Conservation (phyloP, 2,797 vertebrate species). For the Lagocephalus sceleratus region DNA sequence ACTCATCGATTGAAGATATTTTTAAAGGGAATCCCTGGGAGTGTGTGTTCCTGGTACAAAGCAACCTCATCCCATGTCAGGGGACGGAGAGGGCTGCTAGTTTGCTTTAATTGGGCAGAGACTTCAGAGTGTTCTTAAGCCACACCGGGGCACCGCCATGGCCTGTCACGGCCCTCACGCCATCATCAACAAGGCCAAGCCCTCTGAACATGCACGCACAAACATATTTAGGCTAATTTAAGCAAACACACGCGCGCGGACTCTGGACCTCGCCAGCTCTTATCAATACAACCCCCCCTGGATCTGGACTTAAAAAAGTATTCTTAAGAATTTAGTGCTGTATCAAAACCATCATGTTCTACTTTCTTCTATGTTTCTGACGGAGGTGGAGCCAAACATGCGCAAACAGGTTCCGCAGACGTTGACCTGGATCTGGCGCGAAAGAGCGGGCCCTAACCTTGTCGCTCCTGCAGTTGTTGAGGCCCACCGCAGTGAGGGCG, state of each 20-base stretch:
- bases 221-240: slow-evolving; percentile 50
- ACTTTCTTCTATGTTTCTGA: slow-evolving; percentile 61
- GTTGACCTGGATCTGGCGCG: slow-evolving; percentile 17
- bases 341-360: slow-evolving; percentile 52
- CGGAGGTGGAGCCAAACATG: slow-evolving; percentile 20
- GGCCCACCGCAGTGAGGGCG: slow-evolving; percentile 86
- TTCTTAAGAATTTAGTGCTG: slow-evolving; percentile 58
- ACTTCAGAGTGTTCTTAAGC: slow-evolving; percentile 77
- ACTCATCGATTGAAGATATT: slow-evolving; percentile 88
- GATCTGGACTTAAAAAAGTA: slow-evolving; percentile 64
- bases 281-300: slow-evolving; percentile 70
- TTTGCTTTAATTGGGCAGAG: slow-evolving; percentile 81
- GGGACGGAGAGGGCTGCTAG: slow-evolving; percentile 72
- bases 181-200: slow-evolving; percentile 55
- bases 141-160: slow-evolving; percentile 69
- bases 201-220: slow-evolving; percentile 48
- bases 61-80: slow-evolving; percentile 71
- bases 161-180: slow-evolving; percentile 71
- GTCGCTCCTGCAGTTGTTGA: slow-evolving; percentile 88
- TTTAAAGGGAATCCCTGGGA: slow-evolving; percentile 85
- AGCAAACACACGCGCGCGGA: slow-evolving; percentile 51
- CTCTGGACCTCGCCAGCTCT: slow-evolving; percentile 57
- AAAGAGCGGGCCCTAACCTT: slow-evolving; percentile 80
- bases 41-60: slow-evolving; percentile 80
- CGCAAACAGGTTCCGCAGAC: slow-evolving; percentile 25